Conservation (phyloP, 2,888 invertebrate species). For the Brenthis hecate region DNA sequence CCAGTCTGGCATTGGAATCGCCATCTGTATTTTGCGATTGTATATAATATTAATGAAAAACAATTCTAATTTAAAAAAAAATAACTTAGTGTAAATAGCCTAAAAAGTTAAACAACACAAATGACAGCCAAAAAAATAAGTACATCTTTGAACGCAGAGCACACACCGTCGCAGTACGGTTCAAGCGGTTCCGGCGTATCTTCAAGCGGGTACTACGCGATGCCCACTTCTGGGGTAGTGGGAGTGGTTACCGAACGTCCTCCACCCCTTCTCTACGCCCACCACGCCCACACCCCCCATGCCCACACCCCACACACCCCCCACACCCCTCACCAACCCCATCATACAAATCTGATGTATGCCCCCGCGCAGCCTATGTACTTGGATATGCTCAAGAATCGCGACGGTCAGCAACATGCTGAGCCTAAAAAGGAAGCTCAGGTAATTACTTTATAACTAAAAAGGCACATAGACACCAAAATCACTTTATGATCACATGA, state of each 20-base stretch:
- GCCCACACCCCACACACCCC: conserved; percentile 60
- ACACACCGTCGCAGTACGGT: conserved; percentile 63
- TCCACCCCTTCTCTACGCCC: conserved; percentile 71
- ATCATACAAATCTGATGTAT: conserved; percentile 64
- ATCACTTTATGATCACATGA: not conserved
- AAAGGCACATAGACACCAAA: not conserved
- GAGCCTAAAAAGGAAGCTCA: conserved; percentile 69
- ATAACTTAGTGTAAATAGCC: too few relatives aligned
- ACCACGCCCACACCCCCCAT: conserved; percentile 70
- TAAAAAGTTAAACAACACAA: too few relatives aligned
- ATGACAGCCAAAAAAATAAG: not conserved
- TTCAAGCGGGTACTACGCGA: conserved; percentile 66
- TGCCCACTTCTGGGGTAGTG: conserved; percentile 70
- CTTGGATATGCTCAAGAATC: conserved; percentile 71
- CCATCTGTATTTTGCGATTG: too few relatives aligned
- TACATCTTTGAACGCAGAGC: conserved; percentile 47
- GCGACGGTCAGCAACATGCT: conserved; percentile 66
- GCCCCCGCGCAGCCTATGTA: conserved; percentile 73
- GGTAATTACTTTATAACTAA: conserved; percentile 45
- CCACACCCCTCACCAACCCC: conserved; percentile 54
- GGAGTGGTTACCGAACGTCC: conserved; percentile 69
- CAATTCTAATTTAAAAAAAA: too few relatives aligned
- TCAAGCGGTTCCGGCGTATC: conserved; percentile 62
- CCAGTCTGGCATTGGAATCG: too few relatives aligned
- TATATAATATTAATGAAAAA: too few relatives aligned